Evolutionary conservation across 2,113 vertebrate species (phyloP).

Genomic region (Lycocorax pyrrhopterus): DNA sequence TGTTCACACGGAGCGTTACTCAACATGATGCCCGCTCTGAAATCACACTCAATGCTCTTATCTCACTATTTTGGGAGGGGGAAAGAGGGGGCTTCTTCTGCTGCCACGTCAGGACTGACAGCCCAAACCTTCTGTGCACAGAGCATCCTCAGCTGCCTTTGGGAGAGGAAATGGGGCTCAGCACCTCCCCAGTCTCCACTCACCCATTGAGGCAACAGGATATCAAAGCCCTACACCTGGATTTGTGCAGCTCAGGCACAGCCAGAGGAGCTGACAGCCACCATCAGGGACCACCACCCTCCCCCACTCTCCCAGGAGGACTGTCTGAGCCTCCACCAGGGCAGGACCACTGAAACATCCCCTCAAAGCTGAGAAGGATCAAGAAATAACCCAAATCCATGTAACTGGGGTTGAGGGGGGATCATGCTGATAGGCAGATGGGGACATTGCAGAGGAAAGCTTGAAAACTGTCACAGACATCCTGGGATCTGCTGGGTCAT

Average conservation of each 20-base stretch:
- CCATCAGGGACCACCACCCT: not conserved
- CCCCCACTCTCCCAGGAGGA: not conserved
- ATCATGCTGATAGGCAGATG: not conserved
- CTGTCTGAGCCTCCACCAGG: not conserved
- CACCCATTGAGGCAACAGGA: not conserved
- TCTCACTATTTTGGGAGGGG: not conserved
- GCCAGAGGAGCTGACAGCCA: not conserved
- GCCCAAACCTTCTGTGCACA: accelerated
- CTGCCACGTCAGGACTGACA: not conserved
- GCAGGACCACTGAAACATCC: not conserved
- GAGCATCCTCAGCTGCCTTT: not conserved
- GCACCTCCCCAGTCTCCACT: not conserved
- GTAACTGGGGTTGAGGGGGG: not conserved
- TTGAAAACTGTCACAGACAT: not conserved
- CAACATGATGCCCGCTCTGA: not conserved
- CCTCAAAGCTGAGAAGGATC: not conserved
- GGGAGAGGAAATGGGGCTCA: not conserved
- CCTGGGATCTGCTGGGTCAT: not conserved
- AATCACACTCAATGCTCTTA: not conserved
- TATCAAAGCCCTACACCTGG: not conserved
- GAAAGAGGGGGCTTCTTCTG: not conserved
- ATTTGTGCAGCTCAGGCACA: not conserved
- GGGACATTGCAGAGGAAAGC: not conserved
- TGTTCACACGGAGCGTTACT: not conserved
- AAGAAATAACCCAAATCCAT: not conserved